phyloP scores from a whole-genome alignment of 2,888 invertebrate genomes.

The Carcina quercana region DNA sequence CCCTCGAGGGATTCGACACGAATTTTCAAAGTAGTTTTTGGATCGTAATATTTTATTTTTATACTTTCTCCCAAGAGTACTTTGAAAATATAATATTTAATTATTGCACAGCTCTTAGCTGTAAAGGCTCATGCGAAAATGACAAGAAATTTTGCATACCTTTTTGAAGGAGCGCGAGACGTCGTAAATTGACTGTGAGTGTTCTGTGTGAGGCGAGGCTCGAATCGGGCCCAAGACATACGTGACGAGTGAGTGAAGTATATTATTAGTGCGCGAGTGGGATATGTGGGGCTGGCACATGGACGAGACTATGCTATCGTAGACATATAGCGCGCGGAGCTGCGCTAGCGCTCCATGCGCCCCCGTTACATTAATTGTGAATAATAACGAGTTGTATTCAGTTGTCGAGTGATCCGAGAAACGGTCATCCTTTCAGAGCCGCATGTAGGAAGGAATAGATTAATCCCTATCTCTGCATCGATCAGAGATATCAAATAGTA shows the following conservation, averaged over 20 bases:
- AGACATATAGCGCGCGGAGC: constrained; percentile 46
- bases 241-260: constrained; percentile 20
- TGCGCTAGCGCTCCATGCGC: constrained; percentile 40
- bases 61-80: constrained; percentile 29
- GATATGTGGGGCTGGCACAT: constrained; percentile 20
- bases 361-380: constrained; percentile 26
- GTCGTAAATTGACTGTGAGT: constrained; percentile 22
- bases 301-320: constrained; percentile 34
- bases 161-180: constrained; percentile 27
- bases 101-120: not conserved
- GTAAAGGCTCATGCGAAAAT: constrained; percentile 24
- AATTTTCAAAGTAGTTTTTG: constrained; percentile 33
- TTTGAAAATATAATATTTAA: constrained; percentile 19
- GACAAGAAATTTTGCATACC: constrained; percentile 44
- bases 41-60: constrained; percentile 14
- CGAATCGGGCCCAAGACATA: constrained; percentile 20
- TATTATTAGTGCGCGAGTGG: constrained; percentile 23
- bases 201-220: constrained; percentile 16
- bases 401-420: too few species aligned
- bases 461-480: too few species aligned
- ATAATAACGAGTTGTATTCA: constrained; percentile 23
- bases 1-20: constrained; percentile 6
- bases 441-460: too few species aligned
- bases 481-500: too few species aligned
- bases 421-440: too few species aligned